These are phyloP conservation scores for Gymnoscopelus braueri DNA, from an alignment of 2,797 vertebrate species.

Conservation along the genomic window DNA sequence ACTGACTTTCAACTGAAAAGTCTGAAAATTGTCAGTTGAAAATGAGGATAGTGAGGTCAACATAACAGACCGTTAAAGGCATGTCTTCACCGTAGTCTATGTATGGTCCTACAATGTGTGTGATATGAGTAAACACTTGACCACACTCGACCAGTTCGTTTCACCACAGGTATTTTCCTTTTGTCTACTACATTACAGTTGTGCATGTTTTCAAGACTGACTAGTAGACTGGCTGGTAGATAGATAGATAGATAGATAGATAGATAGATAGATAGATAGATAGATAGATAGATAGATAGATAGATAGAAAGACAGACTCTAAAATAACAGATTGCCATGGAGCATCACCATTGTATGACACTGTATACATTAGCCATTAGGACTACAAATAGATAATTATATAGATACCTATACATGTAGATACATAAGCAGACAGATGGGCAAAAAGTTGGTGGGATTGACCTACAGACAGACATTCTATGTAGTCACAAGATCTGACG, in stretches of 20 bases:
- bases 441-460: not conserved
- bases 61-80: conserved; percentile 39
- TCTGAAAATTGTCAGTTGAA: no score
- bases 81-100: conserved; percentile 44
- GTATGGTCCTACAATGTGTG: conserved; percentile 27
- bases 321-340: no score
- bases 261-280: not conserved
- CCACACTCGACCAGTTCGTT: conserved; percentile 40
- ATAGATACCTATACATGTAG: not conserved
- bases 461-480: not conserved
- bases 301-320: no score
- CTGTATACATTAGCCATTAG: no score
- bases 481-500: not conserved
- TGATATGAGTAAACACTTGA: conserved; percentile 27
- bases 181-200: conserved; percentile 20
- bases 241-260: no score
- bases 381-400: no score
- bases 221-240: not conserved
- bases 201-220: conserved; percentile 27
- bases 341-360: no score
- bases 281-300: not conserved
- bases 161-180: conserved; percentile 48
- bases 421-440: not conserved
- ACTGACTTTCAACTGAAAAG: no score
- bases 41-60: conserved; percentile 43